Evolutionary conservation across 2,113 vertebrate genomes (phyloP).

Genomic region (Leucosticte australis): DNA sequence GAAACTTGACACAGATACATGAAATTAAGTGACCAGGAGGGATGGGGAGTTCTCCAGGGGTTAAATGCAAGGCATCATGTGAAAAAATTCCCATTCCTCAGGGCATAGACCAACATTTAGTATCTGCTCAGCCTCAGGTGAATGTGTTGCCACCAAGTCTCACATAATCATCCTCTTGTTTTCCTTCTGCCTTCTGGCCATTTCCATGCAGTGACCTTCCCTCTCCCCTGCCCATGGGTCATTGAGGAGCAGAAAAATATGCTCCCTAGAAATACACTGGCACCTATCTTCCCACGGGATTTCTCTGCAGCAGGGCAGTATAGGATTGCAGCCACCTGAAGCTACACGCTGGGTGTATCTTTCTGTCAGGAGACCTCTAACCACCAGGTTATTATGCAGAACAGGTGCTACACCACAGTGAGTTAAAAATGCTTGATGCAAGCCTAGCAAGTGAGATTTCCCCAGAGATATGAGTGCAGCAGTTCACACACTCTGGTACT

Average conservation of each 20-base stretch:
- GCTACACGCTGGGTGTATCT: neutral
- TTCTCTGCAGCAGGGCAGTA: fast-evolving
- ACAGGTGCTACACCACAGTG: neutral
- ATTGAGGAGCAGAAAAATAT: neutral
- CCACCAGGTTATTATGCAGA: neutral
- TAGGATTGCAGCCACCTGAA: neutral
- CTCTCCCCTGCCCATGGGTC: neutral
- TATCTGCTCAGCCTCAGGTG: neutral
- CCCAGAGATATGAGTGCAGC: neutral
- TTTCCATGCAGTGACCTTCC: neutral
- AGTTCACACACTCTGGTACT: neutral
- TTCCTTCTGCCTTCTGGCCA: fast-evolving
- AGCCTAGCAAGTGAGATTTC: neutral
- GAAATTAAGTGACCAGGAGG: neutral
- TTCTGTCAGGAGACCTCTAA: neutral
- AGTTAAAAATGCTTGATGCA: neutral
- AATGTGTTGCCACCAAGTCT: fast-evolving
- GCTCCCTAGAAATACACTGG: neutral
- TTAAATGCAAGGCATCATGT: neutral
- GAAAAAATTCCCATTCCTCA: neutral
- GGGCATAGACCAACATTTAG: neutral
- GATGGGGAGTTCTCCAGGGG: neutral
- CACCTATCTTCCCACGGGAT: neutral
- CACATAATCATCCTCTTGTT: fast-evolving
- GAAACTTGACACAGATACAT: neutral